A percentile compares a stretch with the other conserved stretches of the same genome.
Conservation (phyloP, 2,113 vertebrate species). For the Geococcyx californianus region DNA sequence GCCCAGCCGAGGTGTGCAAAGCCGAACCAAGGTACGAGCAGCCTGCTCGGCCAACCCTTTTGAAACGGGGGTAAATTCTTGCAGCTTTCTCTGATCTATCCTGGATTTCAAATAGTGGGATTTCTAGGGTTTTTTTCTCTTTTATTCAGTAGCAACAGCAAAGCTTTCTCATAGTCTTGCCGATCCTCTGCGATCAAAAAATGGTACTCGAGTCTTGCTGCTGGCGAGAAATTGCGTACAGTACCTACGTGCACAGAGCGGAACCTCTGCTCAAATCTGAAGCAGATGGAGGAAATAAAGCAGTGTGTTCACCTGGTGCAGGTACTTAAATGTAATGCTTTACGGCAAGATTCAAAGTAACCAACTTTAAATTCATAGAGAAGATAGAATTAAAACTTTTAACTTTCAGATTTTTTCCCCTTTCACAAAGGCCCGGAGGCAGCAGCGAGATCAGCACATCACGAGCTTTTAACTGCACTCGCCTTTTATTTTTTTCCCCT, state of each 20-base stretch:
- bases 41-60: neutral
- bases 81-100: neutral
- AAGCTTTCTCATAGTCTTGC: neutral
- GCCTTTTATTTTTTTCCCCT: neutral
- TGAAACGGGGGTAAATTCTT: neutral
- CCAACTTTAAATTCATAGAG: neutral
- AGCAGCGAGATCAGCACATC: neutral
- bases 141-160: neutral
- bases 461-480: neutral
- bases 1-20: neutral
- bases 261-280: neutral
- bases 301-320: neutral
- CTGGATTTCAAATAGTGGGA: neutral
- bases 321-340: neutral
- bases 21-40: neutral
- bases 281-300: neutral
- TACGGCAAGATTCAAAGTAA: neutral
- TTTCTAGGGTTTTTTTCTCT: neutral
- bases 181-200: neutral
- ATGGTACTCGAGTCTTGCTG: neutral
- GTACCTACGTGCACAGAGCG: neutral
- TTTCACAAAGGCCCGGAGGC: neutral
- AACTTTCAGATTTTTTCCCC: neutral
- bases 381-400: conserved; percentile 12
- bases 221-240: neutral